phyloP scores from a whole-genome alignment of 92 coral and sea anemone genomes.

The Epizoanthus rinbou region DNA sequence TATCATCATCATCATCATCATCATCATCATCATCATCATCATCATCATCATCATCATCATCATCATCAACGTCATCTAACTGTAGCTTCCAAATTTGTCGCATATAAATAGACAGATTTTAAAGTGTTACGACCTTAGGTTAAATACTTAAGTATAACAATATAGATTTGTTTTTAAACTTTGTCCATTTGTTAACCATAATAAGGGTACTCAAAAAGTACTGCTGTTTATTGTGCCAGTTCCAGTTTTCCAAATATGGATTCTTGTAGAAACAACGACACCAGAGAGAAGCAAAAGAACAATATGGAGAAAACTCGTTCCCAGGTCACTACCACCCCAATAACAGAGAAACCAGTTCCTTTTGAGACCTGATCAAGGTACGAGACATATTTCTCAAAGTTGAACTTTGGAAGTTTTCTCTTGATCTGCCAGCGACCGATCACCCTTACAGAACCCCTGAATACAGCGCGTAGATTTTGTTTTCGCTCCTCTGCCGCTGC shows the following conservation, averaged over 20 bases:
- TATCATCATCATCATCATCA: too few species aligned
- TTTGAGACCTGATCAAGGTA: slow-evolving; percentile 74
- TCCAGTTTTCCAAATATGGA: slow-evolving; percentile 77
- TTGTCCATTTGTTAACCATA: too few species aligned
- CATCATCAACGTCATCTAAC: too few species aligned
- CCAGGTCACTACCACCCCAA: slow-evolving; percentile 79
- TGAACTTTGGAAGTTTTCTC: slow-evolving; percentile 56
- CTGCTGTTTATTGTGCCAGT: slow-evolving; percentile 10
- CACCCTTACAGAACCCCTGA: slow-evolving; percentile 59
- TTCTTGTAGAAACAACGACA: slow-evolving; percentile 86
- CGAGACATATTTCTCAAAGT: slow-evolving; percentile 80
- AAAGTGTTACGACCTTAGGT: too few species aligned
- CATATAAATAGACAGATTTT: too few species aligned
- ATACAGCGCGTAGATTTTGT: slow-evolving; percentile 39
- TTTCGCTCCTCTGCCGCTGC: slow-evolving; percentile 13
- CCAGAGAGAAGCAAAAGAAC: slow-evolving; percentile 77
- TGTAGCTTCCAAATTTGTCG: too few species aligned
- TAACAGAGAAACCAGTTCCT: slow-evolving; percentile 76
- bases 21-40: too few species aligned
- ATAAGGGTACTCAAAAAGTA: too few species aligned
- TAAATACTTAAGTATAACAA: too few species aligned
- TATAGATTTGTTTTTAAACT: too few species aligned
- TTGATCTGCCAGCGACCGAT: slow-evolving; percentile 64
- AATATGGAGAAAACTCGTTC: slow-evolving; percentile 77
- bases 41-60: too few species aligned